phyloP scores from a whole-genome alignment of 2,888 invertebrate species.

The Hypolimnas misippus region DNA sequence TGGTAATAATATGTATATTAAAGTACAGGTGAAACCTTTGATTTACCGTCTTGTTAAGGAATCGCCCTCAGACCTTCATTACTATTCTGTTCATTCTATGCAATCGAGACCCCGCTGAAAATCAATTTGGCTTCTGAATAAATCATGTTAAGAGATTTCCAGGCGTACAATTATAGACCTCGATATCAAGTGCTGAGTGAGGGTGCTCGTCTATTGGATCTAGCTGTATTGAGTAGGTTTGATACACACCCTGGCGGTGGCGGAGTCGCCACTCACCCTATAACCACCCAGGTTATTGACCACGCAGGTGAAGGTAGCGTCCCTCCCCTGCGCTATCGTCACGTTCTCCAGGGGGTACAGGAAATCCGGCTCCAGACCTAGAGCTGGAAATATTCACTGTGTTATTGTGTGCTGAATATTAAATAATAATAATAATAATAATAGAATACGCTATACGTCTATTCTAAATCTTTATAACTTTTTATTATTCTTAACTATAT shows the following conservation, averaged over 20 bases:
- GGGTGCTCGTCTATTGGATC: constrained; percentile 75
- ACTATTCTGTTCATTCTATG: constrained; percentile 35
- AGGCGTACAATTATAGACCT: constrained; percentile 69
- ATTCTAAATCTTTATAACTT: too few species aligned
- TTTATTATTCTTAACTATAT: too few species aligned
- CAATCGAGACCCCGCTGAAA: constrained; percentile 23
- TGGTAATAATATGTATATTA: too few species aligned
- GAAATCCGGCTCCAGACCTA: constrained; percentile 92
- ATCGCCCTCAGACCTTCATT: constrained; percentile 28
- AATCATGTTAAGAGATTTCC: constrained; percentile 26
- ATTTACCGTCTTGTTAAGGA: constrained; percentile 13
- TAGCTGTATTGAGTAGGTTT: constrained; percentile 77
- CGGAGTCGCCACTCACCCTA: constrained; percentile 96
- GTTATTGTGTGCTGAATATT: background rate
- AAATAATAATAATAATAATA: background rate
- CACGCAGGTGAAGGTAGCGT: constrained; percentile 93
- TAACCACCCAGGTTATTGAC: constrained; percentile 93
- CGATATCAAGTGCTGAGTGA: constrained; percentile 69
- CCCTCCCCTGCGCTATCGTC: constrained; percentile 92
- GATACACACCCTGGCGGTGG: constrained; percentile 94
- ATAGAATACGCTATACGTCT: background rate
- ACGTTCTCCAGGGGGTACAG: constrained; percentile 91
- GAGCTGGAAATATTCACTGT: constrained; percentile 82
- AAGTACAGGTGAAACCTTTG: constrained; percentile 1
- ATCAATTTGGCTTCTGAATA: constrained; percentile 29